A percentile compares a stretch with the other conserved stretches of the same genome.
Evolutionary conservation across 2,113 vertebrate species (phyloP).

Genomic region (Pitta sordida): DNA sequence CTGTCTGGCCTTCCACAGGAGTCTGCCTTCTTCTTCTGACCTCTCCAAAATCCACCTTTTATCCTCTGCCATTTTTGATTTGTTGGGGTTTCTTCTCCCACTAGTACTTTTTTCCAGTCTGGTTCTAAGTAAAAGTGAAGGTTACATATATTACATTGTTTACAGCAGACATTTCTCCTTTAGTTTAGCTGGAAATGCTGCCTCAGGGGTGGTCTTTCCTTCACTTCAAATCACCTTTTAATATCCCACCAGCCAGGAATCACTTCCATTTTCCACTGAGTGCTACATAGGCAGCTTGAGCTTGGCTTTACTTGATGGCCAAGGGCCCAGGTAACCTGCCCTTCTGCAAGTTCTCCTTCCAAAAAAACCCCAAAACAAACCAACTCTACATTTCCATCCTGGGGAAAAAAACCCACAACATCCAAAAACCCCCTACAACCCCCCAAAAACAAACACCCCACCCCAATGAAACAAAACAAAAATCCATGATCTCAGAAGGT

Average conservation of each 20-base stretch:
- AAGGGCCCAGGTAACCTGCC: background rate
- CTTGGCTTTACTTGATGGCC: background rate
- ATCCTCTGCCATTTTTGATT: conserved; percentile 43
- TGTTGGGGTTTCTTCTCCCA: conserved; percentile 10
- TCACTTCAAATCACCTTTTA: background rate
- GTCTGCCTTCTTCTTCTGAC: background rate
- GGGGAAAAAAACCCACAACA: background rate
- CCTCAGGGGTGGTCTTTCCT: conserved; percentile 4
- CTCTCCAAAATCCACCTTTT: conserved; percentile 3
- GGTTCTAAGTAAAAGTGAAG: background rate
- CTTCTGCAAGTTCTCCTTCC: background rate
- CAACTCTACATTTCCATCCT: background rate
- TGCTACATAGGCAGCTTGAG: background rate
- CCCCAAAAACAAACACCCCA: background rate
- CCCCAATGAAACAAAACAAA: background rate
- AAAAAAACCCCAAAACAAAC: background rate
- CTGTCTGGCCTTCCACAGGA: background rate
- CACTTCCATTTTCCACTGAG: background rate
- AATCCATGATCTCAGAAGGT: background rate
- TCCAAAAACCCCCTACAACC: fast-evolving
- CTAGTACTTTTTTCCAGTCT: background rate
- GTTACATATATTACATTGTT: background rate
- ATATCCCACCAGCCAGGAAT: background rate
- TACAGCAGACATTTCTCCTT: background rate
- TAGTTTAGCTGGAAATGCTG: background rate